Conservation (phyloP, 2,888 invertebrate genomes). For the Tortrix viridana region DNA sequence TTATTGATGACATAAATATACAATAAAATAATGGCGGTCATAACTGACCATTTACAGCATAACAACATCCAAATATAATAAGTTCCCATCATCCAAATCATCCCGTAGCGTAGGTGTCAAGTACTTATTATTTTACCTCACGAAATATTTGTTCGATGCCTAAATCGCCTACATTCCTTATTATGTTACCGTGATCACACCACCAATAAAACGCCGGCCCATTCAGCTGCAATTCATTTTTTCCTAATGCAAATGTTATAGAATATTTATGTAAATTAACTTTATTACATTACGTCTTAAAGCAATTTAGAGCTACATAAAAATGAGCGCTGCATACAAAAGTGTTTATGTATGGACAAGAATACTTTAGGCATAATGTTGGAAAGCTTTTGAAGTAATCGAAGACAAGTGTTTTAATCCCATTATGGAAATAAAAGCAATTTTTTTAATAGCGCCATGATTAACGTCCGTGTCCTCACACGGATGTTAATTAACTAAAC, state of each 20-base stretch:
- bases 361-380: slow-evolving; percentile 40
- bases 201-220: slow-evolving; percentile 43
- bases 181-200: slow-evolving; percentile 40
- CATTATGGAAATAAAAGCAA: not conserved
- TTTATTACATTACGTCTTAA: slow-evolving; percentile 78
- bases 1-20: not conserved
- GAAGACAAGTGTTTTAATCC: slow-evolving; percentile 11
- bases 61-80: slow-evolving; percentile 13
- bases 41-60: slow-evolving; percentile 18
- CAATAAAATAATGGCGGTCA: not conserved
- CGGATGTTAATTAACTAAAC: too few relatives aligned
- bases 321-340: slow-evolving; percentile 67
- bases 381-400: slow-evolving; percentile 47
- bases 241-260: slow-evolving; percentile 81
- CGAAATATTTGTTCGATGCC: slow-evolving; percentile 31
- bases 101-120: slow-evolving; percentile 33
- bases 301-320: slow-evolving; percentile 74
- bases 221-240: slow-evolving; percentile 71
- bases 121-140: slow-evolving; percentile 33
- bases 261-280: slow-evolving; percentile 80
- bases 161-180: slow-evolving; percentile 29
- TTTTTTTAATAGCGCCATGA: too few relatives aligned
- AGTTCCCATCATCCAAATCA: slow-evolving; percentile 1
- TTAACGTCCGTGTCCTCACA: too few relatives aligned
- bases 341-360: slow-evolving; percentile 23